These are phyloP conservation scores for Hydrozoanthus tunicans DNA, from an alignment of 64 coral and sea anemone species.

Conservation along the genomic window DNA sequence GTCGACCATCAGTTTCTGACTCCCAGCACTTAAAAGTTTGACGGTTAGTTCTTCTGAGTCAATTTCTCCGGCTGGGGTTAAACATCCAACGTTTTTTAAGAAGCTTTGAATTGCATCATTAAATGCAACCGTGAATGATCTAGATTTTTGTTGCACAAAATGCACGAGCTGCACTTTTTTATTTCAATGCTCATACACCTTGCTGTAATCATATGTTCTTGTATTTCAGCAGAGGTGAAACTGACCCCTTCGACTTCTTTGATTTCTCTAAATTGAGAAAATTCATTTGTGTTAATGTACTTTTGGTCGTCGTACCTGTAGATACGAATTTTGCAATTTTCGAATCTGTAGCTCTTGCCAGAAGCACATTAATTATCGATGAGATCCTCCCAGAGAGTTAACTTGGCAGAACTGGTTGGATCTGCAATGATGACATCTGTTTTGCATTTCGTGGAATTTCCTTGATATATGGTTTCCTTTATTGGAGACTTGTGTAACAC, in stretches of 20 bases:
- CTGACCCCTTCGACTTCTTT: constrained; percentile 14
- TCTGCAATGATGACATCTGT: constrained; percentile 19
- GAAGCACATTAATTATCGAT: constrained; percentile 1
- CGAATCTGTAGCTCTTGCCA: constrained; percentile 24
- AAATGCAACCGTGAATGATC: constrained; percentile 34
- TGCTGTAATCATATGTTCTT: constrained; percentile 10
- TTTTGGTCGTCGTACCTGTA: constrained; percentile 14
- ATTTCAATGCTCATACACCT: constrained; percentile 33
- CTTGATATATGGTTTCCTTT: constrained; percentile 18
- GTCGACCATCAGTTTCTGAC: no score
- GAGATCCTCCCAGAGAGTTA: constrained; percentile 17
- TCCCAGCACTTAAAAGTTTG: no score
- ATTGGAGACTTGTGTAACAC: constrained; percentile 33
- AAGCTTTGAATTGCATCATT: constrained; percentile 61
- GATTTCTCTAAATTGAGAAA: constrained; percentile 18
- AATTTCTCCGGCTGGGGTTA: no score
- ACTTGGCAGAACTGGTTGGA: constrained; percentile 19
- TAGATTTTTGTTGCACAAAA: constrained; percentile 43
- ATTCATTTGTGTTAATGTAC: constrained; percentile 34
- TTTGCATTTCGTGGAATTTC: constrained; percentile 20
- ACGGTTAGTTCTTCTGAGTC: no score
- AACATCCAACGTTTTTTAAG: neutral
- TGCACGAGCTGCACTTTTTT: constrained; percentile 30
- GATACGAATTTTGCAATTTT: constrained; percentile 24
- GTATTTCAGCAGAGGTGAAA: constrained; percentile 1